Base-by-base conservation (phyloP, 2,113 vertebrate genomes). In the Platycercus adscitus region DNA sequence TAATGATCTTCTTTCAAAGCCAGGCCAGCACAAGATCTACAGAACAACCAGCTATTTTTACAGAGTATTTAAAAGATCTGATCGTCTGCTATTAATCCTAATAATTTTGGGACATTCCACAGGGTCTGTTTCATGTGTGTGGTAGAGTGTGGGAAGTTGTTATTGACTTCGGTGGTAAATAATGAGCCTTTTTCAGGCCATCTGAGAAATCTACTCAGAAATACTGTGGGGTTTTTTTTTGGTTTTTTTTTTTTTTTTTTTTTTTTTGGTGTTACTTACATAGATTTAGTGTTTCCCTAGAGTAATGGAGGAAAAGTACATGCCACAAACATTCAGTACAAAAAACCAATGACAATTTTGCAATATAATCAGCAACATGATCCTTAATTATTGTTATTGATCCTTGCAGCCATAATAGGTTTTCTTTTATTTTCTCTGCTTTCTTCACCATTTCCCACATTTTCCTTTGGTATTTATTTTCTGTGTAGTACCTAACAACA, bases 341-440 rank as follows among this genome's bases (percentile, higher is more conserved):
- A 77, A 92, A 96, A 93, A 24, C 0, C 41, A 80, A 69, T 68
- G 76, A 78, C 72, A 90, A 37, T 21, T 65, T 44, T 86, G 31
- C 87, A 93, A 88, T 78, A 71, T 80, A 89, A 95, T 90, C 71
- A 94, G 46, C 69, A 91, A 76, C 47, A 65, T 43, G 52, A 35
- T 75, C 61, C 53, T 87, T 94, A 95, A 92, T 96, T 96, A 93
- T 84, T 92, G 53, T 49, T 82, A 79, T 68, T 93, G 63, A 81
- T 14, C 82, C 86, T 68, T 93, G 76, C 47, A 84, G 64, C 23
- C 46, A 33, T 76, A 91, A 76, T 39, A 72, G 7, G 8, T 52
- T 91, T 96, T 50, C 70, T 78, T 93, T 68, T 39, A 25, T 91
- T 96, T 95, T 90, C 58, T 82, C 11, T 24, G 77, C 92, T 94